Evolutionary conservation across 2,113 vertebrate genomes (phyloP), one percentile per base, ranked within the genome.

Genomic region (Grammomys surdaster): DNA sequence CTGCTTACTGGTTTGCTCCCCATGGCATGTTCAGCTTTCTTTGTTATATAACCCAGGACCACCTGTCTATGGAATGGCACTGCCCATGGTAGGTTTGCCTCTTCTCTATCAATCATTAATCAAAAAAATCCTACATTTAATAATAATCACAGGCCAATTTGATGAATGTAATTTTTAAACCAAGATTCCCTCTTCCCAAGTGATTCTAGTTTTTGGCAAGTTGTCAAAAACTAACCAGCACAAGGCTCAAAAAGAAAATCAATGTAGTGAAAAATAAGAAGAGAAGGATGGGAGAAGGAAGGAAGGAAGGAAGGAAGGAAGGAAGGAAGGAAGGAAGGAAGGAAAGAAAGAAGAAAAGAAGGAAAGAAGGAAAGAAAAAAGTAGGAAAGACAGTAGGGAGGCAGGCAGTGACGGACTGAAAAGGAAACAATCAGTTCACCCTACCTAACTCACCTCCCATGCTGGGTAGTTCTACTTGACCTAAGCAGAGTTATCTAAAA

Each of bases 261-360:
- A 70, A n/a, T 22, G 17, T 1, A 69, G 58, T 40, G 26, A 40
- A 46, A 63, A 46, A 40, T 43, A 26, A 14, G 20, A 22, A 81
- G 5, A 58, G 14, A 19, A 13, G 7, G 3, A 31, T 1, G 26
- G 1, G 13, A 7, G 20, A 26, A 5, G 36, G 7, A n/a, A 26
- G 4, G 20, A 26, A 43, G 22, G 24, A 22, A 16, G 24, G 2
- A 11, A 77, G 28, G 54, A 65, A 16, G 75, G 46, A 20, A 20
- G 40, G 16, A 46, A 22, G 19, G 8, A 22, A 9, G 56, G 36
- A 7, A 3, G 22, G 20, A 54, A 17, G 17, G 28, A 7, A 7
- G 19, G 31, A 54, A 36, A 19, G 51, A 36, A 81, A 19, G 9
- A 20, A 33, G 77, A 17, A 81, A 20, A 9, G 51, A 22, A 58